Percentiles rank a stretch among this genome's conserved stretches.
These are phyloP conservation scores for Himalopsyche anomala DNA, from an alignment of 2,888 invertebrate genomes.

Conservation along the genomic window DNA sequence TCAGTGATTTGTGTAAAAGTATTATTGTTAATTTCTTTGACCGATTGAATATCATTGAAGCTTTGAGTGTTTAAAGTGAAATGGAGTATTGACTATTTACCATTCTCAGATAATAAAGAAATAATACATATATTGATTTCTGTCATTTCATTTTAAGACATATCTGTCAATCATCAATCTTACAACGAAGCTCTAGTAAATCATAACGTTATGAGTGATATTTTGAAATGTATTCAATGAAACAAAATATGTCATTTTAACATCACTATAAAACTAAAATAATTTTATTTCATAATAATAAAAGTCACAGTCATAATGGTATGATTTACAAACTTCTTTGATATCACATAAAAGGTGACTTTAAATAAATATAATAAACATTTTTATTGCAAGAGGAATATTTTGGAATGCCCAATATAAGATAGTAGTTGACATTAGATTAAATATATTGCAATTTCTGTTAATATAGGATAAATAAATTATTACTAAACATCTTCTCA, in stretches of 20 bases:
- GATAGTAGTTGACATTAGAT: conserved; percentile 29
- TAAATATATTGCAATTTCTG: conserved; percentile 28
- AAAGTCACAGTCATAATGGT: not conserved
- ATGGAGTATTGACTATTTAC: not conserved
- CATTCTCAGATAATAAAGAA: not conserved
- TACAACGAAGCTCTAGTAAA: not conserved
- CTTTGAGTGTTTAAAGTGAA: conserved; percentile 34
- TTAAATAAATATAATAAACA: conserved; percentile 37
- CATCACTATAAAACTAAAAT: not conserved
- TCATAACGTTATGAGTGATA: not conserved
- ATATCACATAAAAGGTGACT: conserved; percentile 8
- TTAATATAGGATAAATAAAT: conserved; percentile 14
- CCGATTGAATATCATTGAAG: not conserved
- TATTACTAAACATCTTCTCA: conserved; percentile 22
- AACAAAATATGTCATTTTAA: no score
- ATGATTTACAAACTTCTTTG: conserved; percentile 19
- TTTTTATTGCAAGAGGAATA: conserved; percentile 35
- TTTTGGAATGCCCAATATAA: conserved; percentile 19
- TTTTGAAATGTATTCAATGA: not conserved
- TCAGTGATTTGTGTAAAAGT: no score
- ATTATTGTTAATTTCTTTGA: conserved; percentile 22
- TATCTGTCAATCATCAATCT: conserved; percentile 29
- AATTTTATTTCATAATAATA: not conserved
- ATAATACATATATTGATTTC: not conserved
- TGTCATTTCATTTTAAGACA: conserved; percentile 27